Conservation (phyloP, 2,888 invertebrate species). For the Holacanthella duospinosa region DNA sequence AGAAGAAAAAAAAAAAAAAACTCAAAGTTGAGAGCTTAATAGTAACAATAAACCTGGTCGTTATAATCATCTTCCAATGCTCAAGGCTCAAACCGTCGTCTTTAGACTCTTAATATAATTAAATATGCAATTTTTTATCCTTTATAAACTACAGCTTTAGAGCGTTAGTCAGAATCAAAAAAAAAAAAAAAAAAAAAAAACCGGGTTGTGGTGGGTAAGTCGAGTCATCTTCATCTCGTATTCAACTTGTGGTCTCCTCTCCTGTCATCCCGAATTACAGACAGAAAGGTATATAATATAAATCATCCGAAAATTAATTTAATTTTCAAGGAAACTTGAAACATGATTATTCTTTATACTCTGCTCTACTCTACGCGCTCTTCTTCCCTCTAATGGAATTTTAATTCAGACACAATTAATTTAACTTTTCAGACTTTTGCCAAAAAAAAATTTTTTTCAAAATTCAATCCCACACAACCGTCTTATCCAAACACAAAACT, state of each 20-base stretch:
- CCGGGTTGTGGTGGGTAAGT: too few species aligned
- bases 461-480: neutral
- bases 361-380: too few species aligned
- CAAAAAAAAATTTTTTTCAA: too few species aligned
- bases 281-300: neutral
- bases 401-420: neutral
- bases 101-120: neutral
- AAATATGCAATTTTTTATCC: neutral
- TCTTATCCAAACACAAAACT: too few species aligned
- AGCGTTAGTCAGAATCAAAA: too few species aligned
- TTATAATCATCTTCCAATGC: neutral
- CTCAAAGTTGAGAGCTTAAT: neutral
- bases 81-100: neutral
- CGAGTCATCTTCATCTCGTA: neutral
- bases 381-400: neutral
- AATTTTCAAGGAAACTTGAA: neutral
- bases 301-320: slow-evolving; percentile 3
- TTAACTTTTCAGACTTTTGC: too few species aligned
- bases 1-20: neutral
- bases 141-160: too few species aligned
- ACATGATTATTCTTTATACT: neutral
- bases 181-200: too few species aligned
- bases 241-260: neutral
- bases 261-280: neutral
- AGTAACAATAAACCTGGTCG: neutral